phyloP scores from a whole-genome alignment of 2,888 invertebrate genomes.

The Heliconius ethilla region DNA sequence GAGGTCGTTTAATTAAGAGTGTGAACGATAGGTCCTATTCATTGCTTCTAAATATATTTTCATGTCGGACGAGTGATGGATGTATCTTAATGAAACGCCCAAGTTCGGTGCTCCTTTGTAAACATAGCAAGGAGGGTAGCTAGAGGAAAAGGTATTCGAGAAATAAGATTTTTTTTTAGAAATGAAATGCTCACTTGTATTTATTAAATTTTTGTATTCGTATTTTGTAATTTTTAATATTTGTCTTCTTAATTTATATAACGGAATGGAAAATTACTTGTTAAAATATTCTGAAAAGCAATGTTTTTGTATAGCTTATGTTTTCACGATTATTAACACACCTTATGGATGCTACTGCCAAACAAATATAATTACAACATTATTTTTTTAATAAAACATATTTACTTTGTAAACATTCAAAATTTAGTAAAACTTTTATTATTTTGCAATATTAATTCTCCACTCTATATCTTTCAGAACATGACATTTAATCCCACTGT shows the following conservation, averaged over 20 bases:
- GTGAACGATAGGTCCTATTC: conserved; percentile 71
- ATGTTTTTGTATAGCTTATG: neutral
- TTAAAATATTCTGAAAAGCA: neutral
- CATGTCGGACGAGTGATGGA: conserved; percentile 51
- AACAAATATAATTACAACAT: no score
- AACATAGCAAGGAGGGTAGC: neutral
- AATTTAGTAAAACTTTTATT: no score
- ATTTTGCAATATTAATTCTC: no score
- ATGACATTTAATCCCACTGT: no score
- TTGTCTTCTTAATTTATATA: neutral
- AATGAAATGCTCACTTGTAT: neutral
- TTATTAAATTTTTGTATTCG: neutral
- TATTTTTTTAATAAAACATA: no score
- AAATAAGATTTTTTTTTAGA: neutral
- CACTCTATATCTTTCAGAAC: no score
- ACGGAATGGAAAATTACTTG: neutral
- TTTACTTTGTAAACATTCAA: no score
- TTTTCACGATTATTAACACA: neutral
- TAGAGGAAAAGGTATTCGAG: conserved; percentile 8
- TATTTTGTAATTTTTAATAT: neutral
- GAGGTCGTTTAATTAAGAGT: conserved; percentile 71
- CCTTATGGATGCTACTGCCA: no score
- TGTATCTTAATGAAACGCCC: conserved; percentile 27
- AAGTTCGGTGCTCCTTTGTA: conserved; percentile 13
- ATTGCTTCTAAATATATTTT: conserved; percentile 49